Percentiles rank a stretch among this genome's conserved stretches.
Conservation (phyloP, 2,888 invertebrate species). For the Lymantria monacha region DNA sequence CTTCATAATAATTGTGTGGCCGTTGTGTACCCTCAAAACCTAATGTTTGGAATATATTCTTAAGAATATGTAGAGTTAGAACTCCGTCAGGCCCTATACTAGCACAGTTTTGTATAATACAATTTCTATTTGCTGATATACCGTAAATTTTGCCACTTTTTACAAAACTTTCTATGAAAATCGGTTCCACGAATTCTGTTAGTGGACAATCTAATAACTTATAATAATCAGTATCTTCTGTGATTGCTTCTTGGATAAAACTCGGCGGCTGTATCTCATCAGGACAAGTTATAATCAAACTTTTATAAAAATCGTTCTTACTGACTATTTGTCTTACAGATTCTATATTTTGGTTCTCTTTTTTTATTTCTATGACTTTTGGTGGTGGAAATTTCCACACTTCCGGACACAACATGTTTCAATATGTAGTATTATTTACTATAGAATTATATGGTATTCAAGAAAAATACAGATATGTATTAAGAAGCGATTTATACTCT, state of each 20-base stretch:
- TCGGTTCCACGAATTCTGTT: conserved; percentile 52
- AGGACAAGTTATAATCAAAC: conserved; percentile 62
- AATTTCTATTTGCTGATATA: conserved; percentile 53
- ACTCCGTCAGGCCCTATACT: conserved; percentile 64
- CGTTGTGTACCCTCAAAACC: conserved; percentile 66
- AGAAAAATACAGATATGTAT: neutral
- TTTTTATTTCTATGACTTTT: conserved; percentile 49
- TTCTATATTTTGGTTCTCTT: conserved; percentile 42
- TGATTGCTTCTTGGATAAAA: conserved; percentile 47
- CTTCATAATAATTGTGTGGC: conserved; percentile 57
- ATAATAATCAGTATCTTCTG: conserved; percentile 66
- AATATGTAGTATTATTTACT: neutral
- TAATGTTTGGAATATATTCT: conserved; percentile 63
- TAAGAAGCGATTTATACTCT: neutral
- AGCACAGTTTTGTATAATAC: conserved; percentile 61
- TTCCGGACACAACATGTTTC: conserved; percentile 60
- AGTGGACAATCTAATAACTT: conserved; percentile 51
- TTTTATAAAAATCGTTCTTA: conserved; percentile 64
- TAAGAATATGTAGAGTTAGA: conserved; percentile 55
- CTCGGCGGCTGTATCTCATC: conserved; percentile 59
- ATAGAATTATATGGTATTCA: no score
- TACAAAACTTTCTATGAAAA: conserved; percentile 64
- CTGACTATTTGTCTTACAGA: conserved; percentile 40
- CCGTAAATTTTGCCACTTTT: conserved; percentile 60
- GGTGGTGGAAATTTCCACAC: conserved; percentile 63